Conservation (phyloP, 2,888 invertebrate species). For the Eustalomyia histrio region DNA sequence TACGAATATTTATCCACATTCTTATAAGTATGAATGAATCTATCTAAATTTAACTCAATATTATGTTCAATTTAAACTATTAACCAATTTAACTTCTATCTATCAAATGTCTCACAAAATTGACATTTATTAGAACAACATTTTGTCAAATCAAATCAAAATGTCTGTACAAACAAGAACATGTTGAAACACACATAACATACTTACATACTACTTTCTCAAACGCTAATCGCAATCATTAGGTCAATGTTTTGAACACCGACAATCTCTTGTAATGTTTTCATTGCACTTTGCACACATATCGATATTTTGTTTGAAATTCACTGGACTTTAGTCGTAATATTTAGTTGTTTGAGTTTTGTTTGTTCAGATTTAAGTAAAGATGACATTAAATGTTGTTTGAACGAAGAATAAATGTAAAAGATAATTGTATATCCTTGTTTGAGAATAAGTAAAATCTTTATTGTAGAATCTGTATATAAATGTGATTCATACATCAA, state of each 20-base stretch:
- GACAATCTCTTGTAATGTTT: slow-evolving; percentile 8
- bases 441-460: neutral
- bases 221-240: neutral
- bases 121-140: slow-evolving; percentile 13
- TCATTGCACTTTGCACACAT: neutral
- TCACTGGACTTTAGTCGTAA: neutral
- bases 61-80: too few species aligned
- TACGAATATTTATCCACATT: too few species aligned
- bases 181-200: neutral
- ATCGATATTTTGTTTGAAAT: neutral
- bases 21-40: too few species aligned
- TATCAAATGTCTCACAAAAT: slow-evolving; percentile 1
- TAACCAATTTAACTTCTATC: neutral
- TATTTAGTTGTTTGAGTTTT: neutral
- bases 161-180: neutral
- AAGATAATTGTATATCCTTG: slow-evolving; percentile 27
- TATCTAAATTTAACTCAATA: too few species aligned
- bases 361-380: neutral
- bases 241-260: neutral
- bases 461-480: neutral
- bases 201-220: too few species aligned
- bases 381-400: slow-evolving; percentile 14
- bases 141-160: slow-evolving; percentile 3
- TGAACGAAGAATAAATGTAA: slow-evolving; percentile 14
- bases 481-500: neutral